Conservation (phyloP, 1,140 invertebrate species). For the Manduca sexta region DNA sequence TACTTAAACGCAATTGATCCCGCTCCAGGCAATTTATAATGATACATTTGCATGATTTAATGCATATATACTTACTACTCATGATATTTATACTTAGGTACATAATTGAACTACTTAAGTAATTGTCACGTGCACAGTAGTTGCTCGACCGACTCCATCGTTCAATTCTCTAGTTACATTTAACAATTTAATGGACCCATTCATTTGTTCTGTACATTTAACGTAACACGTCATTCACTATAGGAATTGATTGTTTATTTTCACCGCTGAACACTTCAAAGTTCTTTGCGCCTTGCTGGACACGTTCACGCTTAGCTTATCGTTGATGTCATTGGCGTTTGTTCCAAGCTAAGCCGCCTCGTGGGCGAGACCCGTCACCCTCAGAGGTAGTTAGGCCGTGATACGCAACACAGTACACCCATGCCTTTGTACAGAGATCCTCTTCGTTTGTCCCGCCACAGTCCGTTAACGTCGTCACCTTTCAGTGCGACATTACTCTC, state of each 20-base stretch:
- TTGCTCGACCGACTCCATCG: conserved; percentile 6
- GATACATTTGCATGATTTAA: conserved; percentile 20
- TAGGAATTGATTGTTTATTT: not conserved
- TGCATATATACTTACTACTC: conserved; percentile 13
- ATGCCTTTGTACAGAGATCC: conserved; percentile 79
- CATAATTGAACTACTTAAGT: conserved; percentile 25
- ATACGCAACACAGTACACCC: conserved; percentile 79
- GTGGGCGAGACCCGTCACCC: conserved; percentile 57
- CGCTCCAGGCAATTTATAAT: conserved; percentile 64
- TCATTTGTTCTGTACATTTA: conserved; percentile 40
- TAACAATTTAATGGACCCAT: conserved; percentile 64
- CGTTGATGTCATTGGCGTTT: conserved; percentile 9
- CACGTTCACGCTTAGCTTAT: conserved; percentile 3
- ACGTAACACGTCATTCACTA: not conserved
- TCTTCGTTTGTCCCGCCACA: conserved; percentile 76
- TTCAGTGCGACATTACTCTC: conserved; percentile 73
- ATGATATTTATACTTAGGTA: conserved; percentile 11
- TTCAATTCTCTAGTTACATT: conserved; percentile 19
- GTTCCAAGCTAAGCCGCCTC: conserved; percentile 25
- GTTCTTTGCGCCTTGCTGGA: not conserved
- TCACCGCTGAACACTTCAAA: not conserved
- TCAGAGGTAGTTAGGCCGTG: conserved; percentile 78
- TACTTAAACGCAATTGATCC: conserved; percentile 69
- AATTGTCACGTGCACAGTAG: conserved; percentile 7
- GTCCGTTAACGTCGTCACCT: conserved; percentile 74